Conservation (phyloP, 1,140 invertebrate species). For the Drosophila nebulosa region DNA sequence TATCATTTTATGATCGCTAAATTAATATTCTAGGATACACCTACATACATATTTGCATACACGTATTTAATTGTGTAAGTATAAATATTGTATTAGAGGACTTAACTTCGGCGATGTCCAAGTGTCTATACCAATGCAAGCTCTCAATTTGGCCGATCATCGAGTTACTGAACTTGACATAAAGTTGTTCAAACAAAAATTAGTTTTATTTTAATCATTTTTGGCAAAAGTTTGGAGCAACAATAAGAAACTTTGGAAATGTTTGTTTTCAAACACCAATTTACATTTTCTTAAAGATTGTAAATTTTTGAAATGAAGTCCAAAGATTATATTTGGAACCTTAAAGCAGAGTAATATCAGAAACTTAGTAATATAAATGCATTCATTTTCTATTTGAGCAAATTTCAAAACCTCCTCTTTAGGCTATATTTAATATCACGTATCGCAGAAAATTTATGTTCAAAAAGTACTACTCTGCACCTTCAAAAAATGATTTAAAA, state of each 20-base stretch:
- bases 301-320: too few relatives aligned
- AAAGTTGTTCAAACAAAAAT: too few relatives aligned
- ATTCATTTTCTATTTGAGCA: neutral
- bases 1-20: conserved; percentile 2
- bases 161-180: neutral
- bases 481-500: neutral
- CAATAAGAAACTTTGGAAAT: too few relatives aligned
- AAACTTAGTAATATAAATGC: neutral
- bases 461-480: neutral
- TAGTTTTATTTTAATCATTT: too few relatives aligned
- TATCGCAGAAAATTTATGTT: neutral
- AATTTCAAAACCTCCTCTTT: neutral
- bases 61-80: conserved; percentile 1
- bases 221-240: too few relatives aligned
- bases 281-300: too few relatives aligned
- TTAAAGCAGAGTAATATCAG: too few relatives aligned
- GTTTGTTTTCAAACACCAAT: too few relatives aligned
- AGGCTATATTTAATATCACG: neutral
- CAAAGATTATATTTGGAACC: too few relatives aligned
- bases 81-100: neutral
- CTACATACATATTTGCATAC: neutral
- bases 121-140: neutral
- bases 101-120: neutral
- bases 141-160: neutral
- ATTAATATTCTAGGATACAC: neutral